Percentiles rank a stretch among this genome's conserved stretches.
Evolutionary conservation across 2,797 vertebrate genomes (phyloP).

Genomic region (Cuniculus paca): DNA sequence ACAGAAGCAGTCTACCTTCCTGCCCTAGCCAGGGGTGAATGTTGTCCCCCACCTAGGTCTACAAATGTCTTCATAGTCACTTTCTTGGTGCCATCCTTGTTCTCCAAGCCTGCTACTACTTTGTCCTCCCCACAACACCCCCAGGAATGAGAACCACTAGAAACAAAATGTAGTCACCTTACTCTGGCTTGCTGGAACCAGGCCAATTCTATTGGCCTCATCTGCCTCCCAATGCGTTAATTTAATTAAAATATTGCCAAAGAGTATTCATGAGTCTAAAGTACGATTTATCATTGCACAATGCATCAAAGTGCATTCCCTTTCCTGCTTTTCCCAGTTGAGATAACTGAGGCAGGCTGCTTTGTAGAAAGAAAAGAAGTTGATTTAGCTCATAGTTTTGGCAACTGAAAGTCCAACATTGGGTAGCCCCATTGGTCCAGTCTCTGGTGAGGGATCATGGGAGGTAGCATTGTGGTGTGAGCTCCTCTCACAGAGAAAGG

Average conservation of each 20-base stretch:
- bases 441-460: background rate
- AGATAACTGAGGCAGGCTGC: background rate
- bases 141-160: background rate
- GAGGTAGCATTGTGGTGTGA: background rate
- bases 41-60: fast-evolving
- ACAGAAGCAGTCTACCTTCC: background rate
- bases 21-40: background rate
- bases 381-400: background rate
- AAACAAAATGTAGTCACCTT: constrained; percentile 60
- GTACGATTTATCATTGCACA: background rate
- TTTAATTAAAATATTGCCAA: constrained; percentile 37
- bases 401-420: background rate
- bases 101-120: background rate
- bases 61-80: background rate
- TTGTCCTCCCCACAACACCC: background rate
- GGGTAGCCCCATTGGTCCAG: background rate
- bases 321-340: background rate
- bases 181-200: constrained; percentile 38
- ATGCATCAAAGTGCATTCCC: background rate
- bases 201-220: background rate
- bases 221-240: background rate
- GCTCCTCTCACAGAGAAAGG: background rate
- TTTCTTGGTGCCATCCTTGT: background rate
- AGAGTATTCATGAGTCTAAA: background rate
- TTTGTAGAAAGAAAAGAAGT: background rate